A percentile compares a stretch with the other conserved stretches of the same genome.
phyloP scores from a whole-genome alignment of 2,797 vertebrate genomes.

The Hypotaenidia okinawae region DNA sequence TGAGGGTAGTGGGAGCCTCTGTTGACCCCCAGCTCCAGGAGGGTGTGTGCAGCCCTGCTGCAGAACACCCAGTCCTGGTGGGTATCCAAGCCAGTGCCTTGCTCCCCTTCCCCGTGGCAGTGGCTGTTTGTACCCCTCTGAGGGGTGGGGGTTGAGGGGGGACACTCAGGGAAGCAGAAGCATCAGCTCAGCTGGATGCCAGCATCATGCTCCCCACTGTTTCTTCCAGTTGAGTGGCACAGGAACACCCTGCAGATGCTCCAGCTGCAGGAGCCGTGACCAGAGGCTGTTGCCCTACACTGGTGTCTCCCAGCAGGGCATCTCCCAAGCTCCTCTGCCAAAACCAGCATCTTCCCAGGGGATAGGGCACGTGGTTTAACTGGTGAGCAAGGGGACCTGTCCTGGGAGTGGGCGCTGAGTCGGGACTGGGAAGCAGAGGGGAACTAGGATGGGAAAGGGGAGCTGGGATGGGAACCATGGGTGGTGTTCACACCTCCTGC shows the following conservation, averaged over 20 bases:
- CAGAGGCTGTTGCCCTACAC: not conserved
- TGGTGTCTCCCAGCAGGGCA: rapidly evolving
- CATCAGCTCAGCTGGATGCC: not conserved
- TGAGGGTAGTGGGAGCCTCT: rapidly evolving
- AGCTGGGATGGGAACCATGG: not conserved
- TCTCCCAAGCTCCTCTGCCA: not conserved
- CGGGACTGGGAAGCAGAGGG: rapidly evolving
- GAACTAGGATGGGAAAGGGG: not conserved
- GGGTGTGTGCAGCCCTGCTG: not conserved
- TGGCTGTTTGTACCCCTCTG: not conserved
- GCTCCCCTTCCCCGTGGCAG: rapidly evolving
- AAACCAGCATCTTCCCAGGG: not conserved
- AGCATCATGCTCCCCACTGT: rapidly evolving
- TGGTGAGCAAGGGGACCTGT: not conserved
- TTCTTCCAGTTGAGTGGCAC: rapidly evolving
- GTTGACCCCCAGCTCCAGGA: not conserved
- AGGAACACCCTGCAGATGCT: rapidly evolving
- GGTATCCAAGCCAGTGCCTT: not conserved
- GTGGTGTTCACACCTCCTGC: not conserved
- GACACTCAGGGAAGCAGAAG: rapidly evolving
- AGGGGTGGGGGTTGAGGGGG: rapidly evolving
- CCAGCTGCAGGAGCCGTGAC: rapidly evolving
- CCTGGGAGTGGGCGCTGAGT: not conserved
- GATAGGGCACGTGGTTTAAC: rapidly evolving
- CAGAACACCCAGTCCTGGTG: rapidly evolving